Evolutionary conservation across 2,797 vertebrate genomes (phyloP), one percentile per base, ranked within the genome.

Genomic region (Protonibea diacanthus): DNA sequence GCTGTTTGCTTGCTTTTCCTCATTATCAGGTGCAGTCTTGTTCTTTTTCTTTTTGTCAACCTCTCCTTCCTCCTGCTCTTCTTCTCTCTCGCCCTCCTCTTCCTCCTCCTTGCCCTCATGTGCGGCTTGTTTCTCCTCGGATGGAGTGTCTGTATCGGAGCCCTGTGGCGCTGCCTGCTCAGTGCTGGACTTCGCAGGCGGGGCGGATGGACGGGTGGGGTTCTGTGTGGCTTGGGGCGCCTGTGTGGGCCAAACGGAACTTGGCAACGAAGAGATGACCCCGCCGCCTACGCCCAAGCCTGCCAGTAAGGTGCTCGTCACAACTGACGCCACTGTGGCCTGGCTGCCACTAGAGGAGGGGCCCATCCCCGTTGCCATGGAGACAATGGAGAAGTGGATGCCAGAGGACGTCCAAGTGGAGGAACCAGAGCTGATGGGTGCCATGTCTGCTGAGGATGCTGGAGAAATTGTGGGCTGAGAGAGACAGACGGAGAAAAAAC

Each of bases 361-460:
- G 17, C 97, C 98, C 95, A 98, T 99, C 48, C 98, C 97, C 0
- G 98, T 99, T 47, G 98, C 98, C 97, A 99, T 99, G 74, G 98
- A 99, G 71, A 99, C 98, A 0, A 99, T 98, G 21, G 98, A 99
- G 94, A 99, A 99, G 72, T 98, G 97, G 83, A 99, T 97, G 79
- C 98, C 98, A 0, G 98, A 98, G 76, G 98, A 98, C 0, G 98
- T 98, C 98, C 98, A 99, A 4, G 98, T 99, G 49, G 98, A 99
- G 60, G 98, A 99, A 70, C 98, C 98, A 0, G 98, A 99, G 91
- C 98, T 99, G 95, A 99, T 99, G 75, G 98, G 98, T 77, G 98
- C 98, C 98, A 99, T 99, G 93, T 99, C 98, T 0, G 98, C 98
- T 0, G 98, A 98, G 60, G 98, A 98, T 61, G 96, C 97, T 55